These are phyloP conservation scores for Ips nitidus DNA, from an alignment of 1,140 invertebrate genomes.

Conservation along the genomic window DNA sequence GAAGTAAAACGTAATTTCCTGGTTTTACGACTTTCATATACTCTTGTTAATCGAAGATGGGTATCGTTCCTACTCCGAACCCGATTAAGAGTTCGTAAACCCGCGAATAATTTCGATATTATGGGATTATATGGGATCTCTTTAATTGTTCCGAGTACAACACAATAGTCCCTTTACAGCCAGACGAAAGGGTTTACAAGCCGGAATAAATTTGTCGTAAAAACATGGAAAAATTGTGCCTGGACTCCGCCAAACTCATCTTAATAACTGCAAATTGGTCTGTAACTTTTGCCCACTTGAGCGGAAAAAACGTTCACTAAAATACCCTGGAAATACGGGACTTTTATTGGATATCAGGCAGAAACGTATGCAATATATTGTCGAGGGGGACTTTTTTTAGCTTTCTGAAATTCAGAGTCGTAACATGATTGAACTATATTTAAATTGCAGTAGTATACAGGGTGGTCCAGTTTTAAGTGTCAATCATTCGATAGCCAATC, in stretches of 20 bases:
- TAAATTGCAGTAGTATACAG: too few species aligned
- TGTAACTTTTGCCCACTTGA: background rate
- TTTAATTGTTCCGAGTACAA: background rate
- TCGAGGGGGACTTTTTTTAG: background rate
- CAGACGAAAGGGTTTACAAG: background rate
- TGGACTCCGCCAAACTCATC: background rate
- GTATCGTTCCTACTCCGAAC: too few species aligned
- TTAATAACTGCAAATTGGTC: slow-evolving; percentile 2
- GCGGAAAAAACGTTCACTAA: slow-evolving; percentile 2
- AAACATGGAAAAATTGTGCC: background rate
- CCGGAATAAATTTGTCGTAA: background rate
- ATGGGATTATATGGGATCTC: background rate
- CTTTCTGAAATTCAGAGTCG: too few species aligned
- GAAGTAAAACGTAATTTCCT: background rate
- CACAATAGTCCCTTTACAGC: background rate
- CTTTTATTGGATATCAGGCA: slow-evolving; percentile 8
- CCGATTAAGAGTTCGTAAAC: too few species aligned
- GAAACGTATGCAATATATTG: slow-evolving; percentile 2
- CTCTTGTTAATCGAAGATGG: too few species aligned
- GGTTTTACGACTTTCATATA: background rate
- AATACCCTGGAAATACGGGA: slow-evolving; percentile 1
- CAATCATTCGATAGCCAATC: too few species aligned
- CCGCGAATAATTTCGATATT: background rate
- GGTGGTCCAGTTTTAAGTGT: too few species aligned
- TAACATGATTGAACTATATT: too few species aligned